Percentiles rank a stretch among this genome's conserved stretches.
Conservation (phyloP, 2,797 vertebrate genomes). For the Naso thynnoides region DNA sequence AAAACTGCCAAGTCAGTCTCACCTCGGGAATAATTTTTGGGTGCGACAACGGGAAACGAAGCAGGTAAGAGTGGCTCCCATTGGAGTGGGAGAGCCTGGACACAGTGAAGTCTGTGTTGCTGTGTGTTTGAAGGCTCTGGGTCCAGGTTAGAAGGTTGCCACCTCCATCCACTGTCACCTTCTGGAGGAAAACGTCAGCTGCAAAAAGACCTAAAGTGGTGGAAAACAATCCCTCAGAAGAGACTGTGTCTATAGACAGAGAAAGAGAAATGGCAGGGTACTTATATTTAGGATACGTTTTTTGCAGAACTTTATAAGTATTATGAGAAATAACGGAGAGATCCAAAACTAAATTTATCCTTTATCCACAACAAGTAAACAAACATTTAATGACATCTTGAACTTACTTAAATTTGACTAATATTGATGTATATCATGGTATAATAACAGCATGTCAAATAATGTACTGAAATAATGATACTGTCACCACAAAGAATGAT, state of each 20-base stretch:
- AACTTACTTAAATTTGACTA: too few species aligned
- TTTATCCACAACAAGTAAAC: too few species aligned
- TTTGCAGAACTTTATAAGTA: too few species aligned
- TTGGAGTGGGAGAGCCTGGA: slow-evolving; percentile 72
- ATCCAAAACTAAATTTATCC: too few species aligned
- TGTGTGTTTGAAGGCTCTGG: slow-evolving; percentile 38
- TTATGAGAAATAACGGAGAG: too few species aligned
- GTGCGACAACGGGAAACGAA: slow-evolving; percentile 78
- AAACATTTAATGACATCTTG: too few species aligned
- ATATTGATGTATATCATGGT: too few species aligned
- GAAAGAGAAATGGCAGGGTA: too few species aligned
- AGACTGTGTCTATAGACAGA: slow-evolving; percentile 11
- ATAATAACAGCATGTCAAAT: neutral
- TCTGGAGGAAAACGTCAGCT: slow-evolving; percentile 80
- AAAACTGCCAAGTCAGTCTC: neutral
- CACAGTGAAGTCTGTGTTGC: slow-evolving; percentile 67
- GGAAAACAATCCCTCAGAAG: slow-evolving; percentile 73
- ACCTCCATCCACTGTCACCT: slow-evolving; percentile 70
- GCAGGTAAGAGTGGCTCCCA: slow-evolving; percentile 77
- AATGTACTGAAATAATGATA: neutral
- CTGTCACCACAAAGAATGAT: neutral
- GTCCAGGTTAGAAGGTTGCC: slow-evolving; percentile 70
- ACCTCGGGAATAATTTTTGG: slow-evolving; percentile 76
- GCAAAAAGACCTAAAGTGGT: slow-evolving; percentile 80
- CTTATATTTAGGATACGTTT: too few species aligned